These are phyloP conservation scores for Pycnonotus jocosus DNA, from an alignment of 2,113 vertebrate genomes.

Conservation along the genomic window DNA sequence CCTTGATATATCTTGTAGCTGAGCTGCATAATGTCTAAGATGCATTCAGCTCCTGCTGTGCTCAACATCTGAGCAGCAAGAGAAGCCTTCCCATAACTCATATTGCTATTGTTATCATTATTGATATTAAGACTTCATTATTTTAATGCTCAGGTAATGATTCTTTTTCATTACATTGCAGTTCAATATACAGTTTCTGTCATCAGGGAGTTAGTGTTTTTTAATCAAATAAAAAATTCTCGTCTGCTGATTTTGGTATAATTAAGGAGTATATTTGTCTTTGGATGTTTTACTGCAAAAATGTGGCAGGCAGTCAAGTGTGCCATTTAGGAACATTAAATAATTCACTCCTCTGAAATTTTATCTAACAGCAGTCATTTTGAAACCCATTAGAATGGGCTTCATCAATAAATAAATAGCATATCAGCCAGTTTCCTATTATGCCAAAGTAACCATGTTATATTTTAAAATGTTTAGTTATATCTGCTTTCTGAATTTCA, in stretches of 20 bases:
- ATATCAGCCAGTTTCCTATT: not conserved
- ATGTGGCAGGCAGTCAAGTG: not conserved
- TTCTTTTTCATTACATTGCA: not conserved
- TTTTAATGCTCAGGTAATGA: not conserved
- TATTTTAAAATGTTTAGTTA: not conserved
- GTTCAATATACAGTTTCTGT: not conserved
- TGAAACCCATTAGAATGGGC: not conserved
- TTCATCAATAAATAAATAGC: conserved; percentile 28
- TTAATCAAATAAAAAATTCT: not conserved
- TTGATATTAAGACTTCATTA: not conserved
- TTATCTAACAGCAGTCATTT: conserved; percentile 20
- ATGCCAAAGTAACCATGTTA: not conserved
- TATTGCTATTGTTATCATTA: not conserved
- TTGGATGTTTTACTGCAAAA: conserved; percentile 9
- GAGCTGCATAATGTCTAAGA: not conserved
- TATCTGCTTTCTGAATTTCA: not conserved
- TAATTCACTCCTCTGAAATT: conserved; percentile 35
- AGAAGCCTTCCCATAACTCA: not conserved
- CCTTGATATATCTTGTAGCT: not conserved
- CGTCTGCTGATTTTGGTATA: not conserved
- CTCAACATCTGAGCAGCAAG: not conserved
- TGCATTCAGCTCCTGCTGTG: not conserved
- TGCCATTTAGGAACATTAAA: conserved; percentile 23
- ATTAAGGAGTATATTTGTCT: not conserved
- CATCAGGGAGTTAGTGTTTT: not conserved